Evolutionary conservation across 2,797 vertebrate species (phyloP).

Genomic region (Parauchenoglanis punctatus): DNA sequence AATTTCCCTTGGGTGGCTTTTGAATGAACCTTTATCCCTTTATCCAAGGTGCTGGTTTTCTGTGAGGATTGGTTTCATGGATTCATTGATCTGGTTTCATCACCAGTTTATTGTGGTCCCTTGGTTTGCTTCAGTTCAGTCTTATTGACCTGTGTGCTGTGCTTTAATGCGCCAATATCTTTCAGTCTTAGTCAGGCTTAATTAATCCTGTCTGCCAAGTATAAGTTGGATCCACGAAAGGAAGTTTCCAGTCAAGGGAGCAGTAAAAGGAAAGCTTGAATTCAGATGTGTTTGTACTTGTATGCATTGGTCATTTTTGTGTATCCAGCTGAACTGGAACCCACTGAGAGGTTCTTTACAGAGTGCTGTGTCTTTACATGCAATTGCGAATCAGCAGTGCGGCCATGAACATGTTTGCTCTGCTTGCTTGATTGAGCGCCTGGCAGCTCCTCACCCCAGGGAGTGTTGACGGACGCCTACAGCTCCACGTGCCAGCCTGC

Average conservation of each 20-base stretch:
- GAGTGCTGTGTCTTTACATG: constrained; percentile 25
- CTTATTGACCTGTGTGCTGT: constrained; percentile 40
- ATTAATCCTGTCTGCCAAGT: constrained; percentile 13
- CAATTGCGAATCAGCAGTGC: constrained; percentile 15
- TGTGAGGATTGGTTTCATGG: constrained; percentile 22
- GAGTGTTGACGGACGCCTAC: constrained; percentile 60
- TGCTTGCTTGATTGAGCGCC: constrained; percentile 64
- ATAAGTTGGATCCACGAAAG: constrained; percentile 10
- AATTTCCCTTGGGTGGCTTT: neutral
- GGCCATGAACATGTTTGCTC: constrained; percentile 64
- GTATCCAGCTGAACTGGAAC: constrained; percentile 33
- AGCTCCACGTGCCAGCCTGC: constrained; percentile 61
- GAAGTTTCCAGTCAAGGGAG: constrained; percentile 5
- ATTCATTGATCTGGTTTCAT: constrained; percentile 4
- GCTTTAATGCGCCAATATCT: neutral
- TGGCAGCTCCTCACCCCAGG: constrained; percentile 61
- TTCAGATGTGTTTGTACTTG: constrained; percentile 27
- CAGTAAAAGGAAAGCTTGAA: constrained; percentile 3
- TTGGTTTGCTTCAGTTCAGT: constrained; percentile 65
- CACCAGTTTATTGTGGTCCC: constrained; percentile 54
- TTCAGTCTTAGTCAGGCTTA: neutral
- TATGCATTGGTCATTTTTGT: constrained; percentile 22
- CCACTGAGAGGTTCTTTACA: constrained; percentile 24
- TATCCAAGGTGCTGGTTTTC: neutral
- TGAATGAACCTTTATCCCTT: constrained; percentile 33